Evolutionary conservation across 2,888 invertebrate species (phyloP), one percentile per base, ranked within the genome.

Genomic region (Agrotis segetum): DNA sequence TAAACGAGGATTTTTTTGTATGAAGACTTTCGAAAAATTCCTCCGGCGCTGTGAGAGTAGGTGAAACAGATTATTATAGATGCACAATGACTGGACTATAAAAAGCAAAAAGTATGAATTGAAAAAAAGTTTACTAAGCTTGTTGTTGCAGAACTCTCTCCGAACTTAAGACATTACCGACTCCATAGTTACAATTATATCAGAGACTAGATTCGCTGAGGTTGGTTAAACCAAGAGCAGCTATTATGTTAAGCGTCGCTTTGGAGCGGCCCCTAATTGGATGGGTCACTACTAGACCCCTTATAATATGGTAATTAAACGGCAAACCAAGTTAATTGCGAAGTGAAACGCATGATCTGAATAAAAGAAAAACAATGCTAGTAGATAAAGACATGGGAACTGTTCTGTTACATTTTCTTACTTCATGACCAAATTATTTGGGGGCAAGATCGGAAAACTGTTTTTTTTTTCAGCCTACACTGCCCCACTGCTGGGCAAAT

Each of bases 221-320:
- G 73, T 67, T 80, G 67, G 71, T 80, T 71, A 68, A 63, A 49
- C 72, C 61, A 63, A 76, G 81, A 67, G 68, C 70, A 73, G 62
- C 70, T 71, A 84, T 83, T 83, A 73, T 53, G 83, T 81, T 84
- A 84, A 82, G 74, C 74, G 73, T 60, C 63, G 66, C 58, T 64
- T 56, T 72, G 53, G 49, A 40, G 62, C 50, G 74, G 77, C 47
- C 64, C 9, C 67, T 84, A 84, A 84, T 84, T 75, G 67, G 75
- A 84, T 74, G 77, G 80, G 74, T 77, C 80, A 77, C 70, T 69
- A 63, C 67, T 70, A 70, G 59, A 59, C 49, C 71, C 62, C 73
- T 80, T 77, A 77, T 82, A 67, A 64, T 80, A 75, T 75, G 84
- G 82, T 80, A 77, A 80, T 80, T 71, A 80, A 79, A 81, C 71